Percentiles rank a stretch among this genome's conserved stretches.
Conservation (phyloP, 2,797 vertebrate species). For the Megalops cyprinoides region DNA sequence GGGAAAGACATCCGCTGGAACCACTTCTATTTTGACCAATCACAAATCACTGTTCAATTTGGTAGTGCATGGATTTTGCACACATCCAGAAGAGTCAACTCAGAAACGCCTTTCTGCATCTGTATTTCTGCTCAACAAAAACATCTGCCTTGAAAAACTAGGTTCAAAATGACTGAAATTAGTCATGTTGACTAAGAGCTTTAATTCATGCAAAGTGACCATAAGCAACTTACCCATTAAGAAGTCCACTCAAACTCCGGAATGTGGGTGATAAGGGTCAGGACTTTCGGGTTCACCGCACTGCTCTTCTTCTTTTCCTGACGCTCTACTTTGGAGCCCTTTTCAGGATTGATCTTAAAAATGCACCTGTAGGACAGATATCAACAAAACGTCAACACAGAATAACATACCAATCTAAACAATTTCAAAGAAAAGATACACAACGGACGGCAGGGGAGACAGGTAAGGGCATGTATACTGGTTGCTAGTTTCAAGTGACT, state of each 20-base stretch:
- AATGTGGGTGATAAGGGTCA: slow-evolving; percentile 18
- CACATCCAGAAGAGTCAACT: neutral
- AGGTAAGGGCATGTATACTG: neutral
- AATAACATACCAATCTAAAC: slow-evolving; percentile 15
- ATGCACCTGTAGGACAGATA: slow-evolving; percentile 27
- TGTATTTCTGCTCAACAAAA: neutral
- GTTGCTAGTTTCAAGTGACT: neutral
- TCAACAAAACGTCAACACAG: slow-evolving; percentile 17
- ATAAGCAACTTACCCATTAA: slow-evolving; percentile 24
- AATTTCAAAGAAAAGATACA: neutral
- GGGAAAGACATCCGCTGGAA: neutral
- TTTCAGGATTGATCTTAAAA: slow-evolving; percentile 29
- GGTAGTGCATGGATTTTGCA: slow-evolving; percentile 2
- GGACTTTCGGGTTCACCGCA: slow-evolving; percentile 20
- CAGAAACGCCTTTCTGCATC: neutral
- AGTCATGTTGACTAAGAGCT: slow-evolving; percentile 4
- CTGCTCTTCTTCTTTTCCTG: neutral
- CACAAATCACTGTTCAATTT: neutral
- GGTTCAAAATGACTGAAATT: slow-evolving; percentile 16
- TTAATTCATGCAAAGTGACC: slow-evolving; percentile 15
- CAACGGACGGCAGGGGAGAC: neutral
- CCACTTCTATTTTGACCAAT: neutral
- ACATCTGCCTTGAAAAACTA: neutral
- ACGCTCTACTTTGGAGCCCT: too few relatives aligned
- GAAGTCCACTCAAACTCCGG: slow-evolving; percentile 28